Base-by-base conservation (phyloP, 2,113 vertebrate species). In the Thunnus thynnus region DNA sequence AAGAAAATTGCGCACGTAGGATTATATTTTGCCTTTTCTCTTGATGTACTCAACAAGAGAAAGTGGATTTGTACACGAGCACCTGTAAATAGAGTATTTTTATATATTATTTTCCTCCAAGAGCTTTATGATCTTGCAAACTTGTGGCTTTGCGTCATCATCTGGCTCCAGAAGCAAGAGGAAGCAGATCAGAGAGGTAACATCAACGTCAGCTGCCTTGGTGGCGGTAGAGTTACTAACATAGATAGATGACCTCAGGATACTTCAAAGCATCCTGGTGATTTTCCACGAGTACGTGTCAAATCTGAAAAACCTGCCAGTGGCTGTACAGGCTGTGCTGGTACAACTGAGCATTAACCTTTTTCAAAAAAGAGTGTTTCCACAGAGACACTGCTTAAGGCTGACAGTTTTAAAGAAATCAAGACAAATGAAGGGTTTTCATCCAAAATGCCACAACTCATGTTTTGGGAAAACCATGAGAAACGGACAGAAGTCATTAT, bases 171-270 rank as follows among this genome's bases (percentile, higher is more conserved):
- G 41, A 61, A 4, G 46, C 47, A 1, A 52, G 18, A 32, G 12
- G n/a, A 57, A 41, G 52, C 66, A 6, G 18, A 71, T 14, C 61
- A 52, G 32, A 75, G 66, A 11, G 25, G 12, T n/a, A 63, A 22
- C 41, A 25, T 17, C 13, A 10, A 58, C 4, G 13, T 41, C n/a
- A 61, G 30, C 64, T 61, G 70, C 17, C 17, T 62, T 6, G 12
- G 44, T 61, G 14, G 47, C 3, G 65, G 3, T 30, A 57, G 12
- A 75, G 16, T 64, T 48, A 84, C 66, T 76, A 63, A 69, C 41
- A 18, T 88, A 74, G 76, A 61, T 57, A 70, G 66, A 30, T 3
- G 84, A 87, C 78, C 47, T 80, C 78, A 61, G 86, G 89, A 82
- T 77, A 8, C 72, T 82, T 75, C 9, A 46, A 51, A 52, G 76